Base-by-base conservation (phyloP, 2,888 invertebrate species). In the Cryptus armator region DNA sequence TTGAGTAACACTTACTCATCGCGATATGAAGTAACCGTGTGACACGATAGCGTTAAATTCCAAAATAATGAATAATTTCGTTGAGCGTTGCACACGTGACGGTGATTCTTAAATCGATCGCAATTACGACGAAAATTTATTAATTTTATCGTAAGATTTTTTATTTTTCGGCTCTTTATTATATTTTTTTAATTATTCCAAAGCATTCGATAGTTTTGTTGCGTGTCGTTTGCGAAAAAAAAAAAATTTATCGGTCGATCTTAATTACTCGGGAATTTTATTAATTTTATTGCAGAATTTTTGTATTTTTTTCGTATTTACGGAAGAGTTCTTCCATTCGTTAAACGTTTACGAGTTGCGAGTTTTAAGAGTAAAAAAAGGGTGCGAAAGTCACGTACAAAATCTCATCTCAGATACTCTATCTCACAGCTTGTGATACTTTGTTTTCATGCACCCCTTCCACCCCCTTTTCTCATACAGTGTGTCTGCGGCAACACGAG, bases 1-100 rank as follows among this genome's bases (percentile, higher is more conserved):
- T 71, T 83, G 79, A 83, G 75, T 83, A 79, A 79, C 51, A 24
- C 9, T 44, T 53, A 66, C 62, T 43, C 29, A 51, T 32, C 59
- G 67, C 72, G 53, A 56, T 12, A 12, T 64, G 24, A 32, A 66
- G 71, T 77, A 66, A 76, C 10, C 19, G 71, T 44, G 12, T 44
- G 37, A 9, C 9, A 6, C 19, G 24, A 29, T 24, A 51, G 29
- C 53, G 72, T 46, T 74, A 29, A 51, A 74, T 68, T 83, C 44
- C 43, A 19, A 62, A 76, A 76, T 76, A 76, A 82, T 71, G 46
- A 76, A 64, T 76, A 51, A 43, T 43, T 16, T 32, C 29, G 46
- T 75, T 62, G 68, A 12, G 12, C 48, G 48, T 12, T 12, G 67
- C 74, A 46, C 56, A 68, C 67, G 76, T n/a, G 68, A 48, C n/a